phyloP scores from a whole-genome alignment of 2,113 vertebrate genomes.

The Archilochus colubris region DNA sequence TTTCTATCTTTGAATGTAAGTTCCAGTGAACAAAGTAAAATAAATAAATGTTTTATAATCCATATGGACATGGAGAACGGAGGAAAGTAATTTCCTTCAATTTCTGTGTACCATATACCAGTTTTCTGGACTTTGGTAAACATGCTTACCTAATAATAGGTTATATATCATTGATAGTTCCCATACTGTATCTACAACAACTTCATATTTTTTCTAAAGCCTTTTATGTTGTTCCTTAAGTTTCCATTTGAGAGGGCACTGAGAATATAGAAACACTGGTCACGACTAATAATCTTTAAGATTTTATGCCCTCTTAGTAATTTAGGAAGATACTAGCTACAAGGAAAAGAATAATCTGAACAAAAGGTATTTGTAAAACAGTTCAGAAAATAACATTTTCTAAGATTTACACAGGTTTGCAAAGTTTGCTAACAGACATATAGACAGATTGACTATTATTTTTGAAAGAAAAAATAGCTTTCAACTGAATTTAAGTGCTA shows the following conservation, averaged over 20 bases:
- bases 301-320: constrained; percentile 15
- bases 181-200: not conserved
- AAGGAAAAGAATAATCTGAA: not conserved
- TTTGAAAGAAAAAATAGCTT: constrained; percentile 2
- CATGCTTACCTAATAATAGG: not conserved
- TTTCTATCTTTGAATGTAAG: not conserved
- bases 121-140: not conserved
- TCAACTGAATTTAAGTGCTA: constrained; percentile 29
- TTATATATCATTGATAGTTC: not conserved
- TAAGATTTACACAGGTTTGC: not conserved
- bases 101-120: not conserved
- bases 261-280: constrained; percentile 37
- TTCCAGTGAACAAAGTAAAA: not conserved
- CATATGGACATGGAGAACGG: not conserved
- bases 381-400: not conserved
- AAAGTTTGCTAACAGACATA: not conserved
- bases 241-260: not conserved
- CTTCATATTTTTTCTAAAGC: not conserved
- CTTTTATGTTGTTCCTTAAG: not conserved
- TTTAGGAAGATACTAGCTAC: not conserved
- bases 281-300: constrained; percentile 37
- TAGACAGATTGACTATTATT: not conserved
- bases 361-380: not conserved
- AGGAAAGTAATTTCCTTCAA: not conserved
- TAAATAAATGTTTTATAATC: not conserved